Percentiles rank a stretch among this genome's conserved stretches.
phyloP scores from a whole-genome alignment of 2,797 vertebrate genomes.

The Poeciliopsis infans region DNA sequence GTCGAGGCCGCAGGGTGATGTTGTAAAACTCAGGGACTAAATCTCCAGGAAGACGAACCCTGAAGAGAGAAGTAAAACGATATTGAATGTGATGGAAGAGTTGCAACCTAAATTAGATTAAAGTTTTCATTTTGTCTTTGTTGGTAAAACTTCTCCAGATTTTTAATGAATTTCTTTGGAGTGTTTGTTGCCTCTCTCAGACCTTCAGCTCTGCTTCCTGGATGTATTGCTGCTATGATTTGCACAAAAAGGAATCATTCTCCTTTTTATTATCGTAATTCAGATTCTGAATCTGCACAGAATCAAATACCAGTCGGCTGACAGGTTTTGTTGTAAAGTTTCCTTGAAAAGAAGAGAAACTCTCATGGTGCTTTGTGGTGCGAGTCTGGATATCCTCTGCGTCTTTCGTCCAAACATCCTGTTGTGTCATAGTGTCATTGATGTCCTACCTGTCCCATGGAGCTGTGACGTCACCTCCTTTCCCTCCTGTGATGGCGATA shows the following conservation, averaged over 20 bases:
- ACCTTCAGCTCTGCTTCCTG: background rate
- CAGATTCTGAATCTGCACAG: background rate
- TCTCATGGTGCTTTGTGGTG: background rate
- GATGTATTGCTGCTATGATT: background rate
- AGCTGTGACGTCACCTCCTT: conserved; percentile 2
- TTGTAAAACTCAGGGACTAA: conserved; percentile 80
- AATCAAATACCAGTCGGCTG: background rate
- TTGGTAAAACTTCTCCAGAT: background rate
- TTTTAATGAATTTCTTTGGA: background rate
- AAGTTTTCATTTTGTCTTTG: background rate
- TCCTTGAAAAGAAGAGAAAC: background rate
- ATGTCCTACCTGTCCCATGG: conserved; percentile 79
- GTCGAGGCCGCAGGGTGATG: conserved; percentile 82
- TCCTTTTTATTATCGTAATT: background rate
- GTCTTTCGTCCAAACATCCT: background rate
- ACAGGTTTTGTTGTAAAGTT: background rate
- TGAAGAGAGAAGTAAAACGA: conserved; percentile 9
- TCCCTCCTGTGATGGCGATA: conserved; percentile 58
- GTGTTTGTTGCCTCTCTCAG: background rate
- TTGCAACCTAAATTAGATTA: background rate
- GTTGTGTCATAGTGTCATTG: background rate
- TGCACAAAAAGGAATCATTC: background rate
- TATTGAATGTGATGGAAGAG: background rate
- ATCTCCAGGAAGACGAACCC: conserved; percentile 76
- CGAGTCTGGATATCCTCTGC: background rate